Conservation (phyloP, 2,113 vertebrate genomes). For the Dicaeum eximium region DNA sequence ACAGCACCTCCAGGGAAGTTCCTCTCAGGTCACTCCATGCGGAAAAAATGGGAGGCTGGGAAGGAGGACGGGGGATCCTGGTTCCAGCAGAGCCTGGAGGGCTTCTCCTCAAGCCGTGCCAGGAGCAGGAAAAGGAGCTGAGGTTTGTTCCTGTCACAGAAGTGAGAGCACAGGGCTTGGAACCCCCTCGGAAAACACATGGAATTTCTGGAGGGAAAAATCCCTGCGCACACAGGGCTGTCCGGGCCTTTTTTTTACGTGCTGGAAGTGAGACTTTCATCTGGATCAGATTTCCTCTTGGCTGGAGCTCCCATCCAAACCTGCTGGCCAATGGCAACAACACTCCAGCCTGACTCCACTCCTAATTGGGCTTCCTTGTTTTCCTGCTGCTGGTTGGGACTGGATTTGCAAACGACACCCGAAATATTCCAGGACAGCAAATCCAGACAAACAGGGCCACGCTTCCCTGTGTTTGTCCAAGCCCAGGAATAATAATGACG, state of each 20-base stretch:
- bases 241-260: not conserved
- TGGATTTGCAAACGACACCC: not conserved
- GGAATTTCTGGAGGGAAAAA: not conserved
- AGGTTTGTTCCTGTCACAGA: not conserved
- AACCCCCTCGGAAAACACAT: not conserved
- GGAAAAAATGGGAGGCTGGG: not conserved
- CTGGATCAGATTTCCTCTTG: slow-evolving; percentile 51
- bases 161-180: not conserved
- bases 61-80: not conserved
- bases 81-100: not conserved
- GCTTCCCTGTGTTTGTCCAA: not conserved
- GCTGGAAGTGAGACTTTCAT: slow-evolving; percentile 4
- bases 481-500: not conserved
- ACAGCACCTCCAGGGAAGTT: not conserved
- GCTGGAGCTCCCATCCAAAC: not conserved
- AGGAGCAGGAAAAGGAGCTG: not conserved
- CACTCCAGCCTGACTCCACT: not conserved
- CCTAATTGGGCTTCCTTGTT: not conserved
- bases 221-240: not conserved
- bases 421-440: slow-evolving; percentile 1
- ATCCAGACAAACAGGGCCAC: not conserved
- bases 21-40: slow-evolving; percentile 13
- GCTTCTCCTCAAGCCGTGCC: not conserved
- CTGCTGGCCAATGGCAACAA: slow-evolving; percentile 51
- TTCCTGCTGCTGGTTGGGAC: not conserved